phyloP scores from a whole-genome alignment of 2,113 vertebrate genomes.

The Sus scrofa region DNA sequence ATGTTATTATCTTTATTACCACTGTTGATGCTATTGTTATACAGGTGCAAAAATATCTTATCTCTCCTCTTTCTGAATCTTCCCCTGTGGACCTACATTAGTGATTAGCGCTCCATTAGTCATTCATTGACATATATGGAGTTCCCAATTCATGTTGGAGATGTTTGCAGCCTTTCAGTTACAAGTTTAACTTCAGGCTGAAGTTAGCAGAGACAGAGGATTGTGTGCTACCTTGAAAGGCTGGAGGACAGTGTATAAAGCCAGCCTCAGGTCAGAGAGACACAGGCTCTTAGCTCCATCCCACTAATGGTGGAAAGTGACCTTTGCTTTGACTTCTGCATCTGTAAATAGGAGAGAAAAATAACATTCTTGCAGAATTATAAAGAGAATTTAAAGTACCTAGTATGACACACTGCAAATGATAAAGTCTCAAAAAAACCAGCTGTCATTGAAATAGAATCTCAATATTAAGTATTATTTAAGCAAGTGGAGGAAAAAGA shows the following conservation, averaged over 20 bases:
- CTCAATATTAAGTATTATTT: neutral
- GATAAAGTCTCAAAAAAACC: neutral
- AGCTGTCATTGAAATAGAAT: neutral
- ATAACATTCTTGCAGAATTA: neutral
- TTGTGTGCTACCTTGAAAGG: neutral
- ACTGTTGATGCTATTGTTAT: slow-evolving; percentile 48
- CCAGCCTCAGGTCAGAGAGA: neutral
- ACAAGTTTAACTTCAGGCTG: neutral
- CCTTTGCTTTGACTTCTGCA: neutral
- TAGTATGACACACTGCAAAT: neutral
- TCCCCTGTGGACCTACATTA: slow-evolving; percentile 40
- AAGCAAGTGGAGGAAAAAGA: neutral
- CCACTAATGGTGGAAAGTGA: neutral
- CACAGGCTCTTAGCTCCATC: neutral
- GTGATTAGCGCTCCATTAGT: slow-evolving; percentile 56
- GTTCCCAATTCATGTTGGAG: slow-evolving; percentile 36
- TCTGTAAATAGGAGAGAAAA: neutral
- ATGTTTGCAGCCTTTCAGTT: neutral
- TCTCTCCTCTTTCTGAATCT: slow-evolving; percentile 69
- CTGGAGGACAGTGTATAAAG: neutral
- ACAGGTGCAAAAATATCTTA: slow-evolving; percentile 76
- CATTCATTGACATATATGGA: slow-evolving; percentile 38
- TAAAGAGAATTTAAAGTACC: neutral
- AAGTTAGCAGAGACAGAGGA: neutral
- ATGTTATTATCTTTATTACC: slow-evolving; percentile 69